Evolutionary conservation across 2,113 vertebrate species (phyloP), one percentile per base, ranked within the genome.

Genomic region (Falcunculus frontatus): DNA sequence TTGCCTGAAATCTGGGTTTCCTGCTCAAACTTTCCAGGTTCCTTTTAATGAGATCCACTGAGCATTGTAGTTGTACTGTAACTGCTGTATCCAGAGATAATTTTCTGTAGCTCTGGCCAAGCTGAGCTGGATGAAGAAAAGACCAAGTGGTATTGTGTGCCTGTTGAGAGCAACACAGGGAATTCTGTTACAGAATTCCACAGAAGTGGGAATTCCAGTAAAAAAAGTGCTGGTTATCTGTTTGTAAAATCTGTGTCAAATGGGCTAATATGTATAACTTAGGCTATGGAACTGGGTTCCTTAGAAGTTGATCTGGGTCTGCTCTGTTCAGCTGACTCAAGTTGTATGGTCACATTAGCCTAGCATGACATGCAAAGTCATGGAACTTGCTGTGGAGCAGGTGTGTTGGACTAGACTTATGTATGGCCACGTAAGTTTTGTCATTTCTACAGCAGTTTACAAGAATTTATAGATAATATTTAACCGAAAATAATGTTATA

Each of bases 321-420:
- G 35, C 57, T 68, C 19, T 39, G 20, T 50, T 75, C 44, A 37
- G 22, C 52, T 81, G 49, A 25, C 33, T 68, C 35, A 7, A 37
- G 35, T n/a, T 80, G 7, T 27, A 1, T 25, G 35, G 26, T 72
- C 22, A 8, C 0, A 0, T 82, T 74, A 56, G 44, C 6, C 1
- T 4, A 37, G 47, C 22, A 13, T 86, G 25, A 46, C 35, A n/a
- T 42, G 33, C 30, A 35, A 32, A 46, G 44, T 42, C 26, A 17
- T 32, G 20, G 35, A 69, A 50, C 70, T 41, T 47, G 13, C 47
- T 47, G 52, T 53, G 39, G 23, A 64, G 19, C 23, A 47, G 21
- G 8, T 73, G 5, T 50, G 23, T 68, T 44, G 23, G 32, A 50
- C 44, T 42, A 42, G 26, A 27, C 11, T 49, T 67, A 14, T 5